These are phyloP conservation scores for Chaenogobius annularis DNA, from an alignment of 2,113 vertebrate genomes.

Conservation along the genomic window DNA sequence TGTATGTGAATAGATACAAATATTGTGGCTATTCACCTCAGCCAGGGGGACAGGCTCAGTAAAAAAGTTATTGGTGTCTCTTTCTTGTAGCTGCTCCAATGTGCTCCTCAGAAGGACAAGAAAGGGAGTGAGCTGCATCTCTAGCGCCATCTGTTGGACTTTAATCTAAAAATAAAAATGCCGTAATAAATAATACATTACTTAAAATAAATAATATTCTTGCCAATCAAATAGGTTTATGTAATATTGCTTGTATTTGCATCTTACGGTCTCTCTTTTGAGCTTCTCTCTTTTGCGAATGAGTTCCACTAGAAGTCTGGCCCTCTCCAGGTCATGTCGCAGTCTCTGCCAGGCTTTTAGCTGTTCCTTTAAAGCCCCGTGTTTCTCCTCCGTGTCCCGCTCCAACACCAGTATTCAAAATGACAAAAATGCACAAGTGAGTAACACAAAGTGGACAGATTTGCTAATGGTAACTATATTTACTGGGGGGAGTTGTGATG, in stretches of 20 bases:
- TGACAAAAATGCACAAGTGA: background rate
- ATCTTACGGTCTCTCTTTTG: constrained; percentile 94
- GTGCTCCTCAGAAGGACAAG: constrained; percentile 93
- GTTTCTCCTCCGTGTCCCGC: constrained; percentile 94
- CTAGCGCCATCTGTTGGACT: constrained; percentile 93
- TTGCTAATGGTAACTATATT: background rate
- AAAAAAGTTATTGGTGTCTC: constrained; percentile 97
- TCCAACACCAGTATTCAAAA: constrained; percentile 67
- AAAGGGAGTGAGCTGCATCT: constrained; percentile 97
- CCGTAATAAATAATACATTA: background rate
- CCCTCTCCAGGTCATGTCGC: constrained; percentile 94
- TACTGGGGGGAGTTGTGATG: constrained; percentile 48
- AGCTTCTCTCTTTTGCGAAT: constrained; percentile 98
- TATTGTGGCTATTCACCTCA: constrained; percentile 81
- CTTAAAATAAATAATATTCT: background rate
- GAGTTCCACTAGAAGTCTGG: constrained; percentile 94
- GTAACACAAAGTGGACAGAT: background rate
- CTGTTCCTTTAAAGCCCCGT: constrained; percentile 92
- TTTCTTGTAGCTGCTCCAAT: constrained; percentile 93
- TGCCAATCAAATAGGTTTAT: background rate
- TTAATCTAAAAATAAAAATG: constrained; percentile 84
- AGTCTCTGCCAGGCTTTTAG: constrained; percentile 98
- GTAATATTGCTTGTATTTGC: background rate
- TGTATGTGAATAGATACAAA: background rate
- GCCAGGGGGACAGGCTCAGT: constrained; percentile 94